phyloP scores from a whole-genome alignment of 2,113 vertebrate species.

The Neolamprologus falcicula region DNA sequence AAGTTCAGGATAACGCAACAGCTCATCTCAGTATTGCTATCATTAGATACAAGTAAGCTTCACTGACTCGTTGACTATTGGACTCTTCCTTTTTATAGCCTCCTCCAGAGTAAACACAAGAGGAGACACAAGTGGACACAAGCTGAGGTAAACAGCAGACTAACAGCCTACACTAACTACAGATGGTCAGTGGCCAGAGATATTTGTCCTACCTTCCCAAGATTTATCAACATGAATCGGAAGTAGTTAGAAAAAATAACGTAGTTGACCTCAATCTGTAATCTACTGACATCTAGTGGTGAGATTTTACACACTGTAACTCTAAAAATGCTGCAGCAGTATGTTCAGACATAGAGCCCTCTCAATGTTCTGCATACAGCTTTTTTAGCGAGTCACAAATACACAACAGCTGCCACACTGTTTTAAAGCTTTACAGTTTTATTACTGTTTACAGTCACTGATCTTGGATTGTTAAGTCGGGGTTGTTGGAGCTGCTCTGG shows the following conservation, averaged over 20 bases:
- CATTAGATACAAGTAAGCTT: neutral
- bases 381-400: neutral
- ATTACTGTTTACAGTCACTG: neutral
- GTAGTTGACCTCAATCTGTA: neutral
- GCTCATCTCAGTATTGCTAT: neutral
- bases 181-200: neutral
- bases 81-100: neutral
- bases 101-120: neutral
- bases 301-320: neutral
- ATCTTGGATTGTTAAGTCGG: neutral
- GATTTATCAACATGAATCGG: neutral
- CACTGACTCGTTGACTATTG: neutral
- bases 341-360: neutral
- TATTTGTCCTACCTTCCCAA: neutral
- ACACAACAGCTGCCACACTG: neutral
- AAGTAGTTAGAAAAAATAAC: neutral
- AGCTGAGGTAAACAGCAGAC: neutral
- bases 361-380: neutral
- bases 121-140: neutral
- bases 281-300: neutral
- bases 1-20: neutral
- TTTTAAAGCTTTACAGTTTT: neutral
- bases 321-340: neutral
- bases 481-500: neutral
- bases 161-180: neutral